Evolutionary conservation across 2,888 invertebrate species (phyloP), one percentile per base, ranked within the genome.

Genomic region (Sinohyriopsis cumingii): DNA sequence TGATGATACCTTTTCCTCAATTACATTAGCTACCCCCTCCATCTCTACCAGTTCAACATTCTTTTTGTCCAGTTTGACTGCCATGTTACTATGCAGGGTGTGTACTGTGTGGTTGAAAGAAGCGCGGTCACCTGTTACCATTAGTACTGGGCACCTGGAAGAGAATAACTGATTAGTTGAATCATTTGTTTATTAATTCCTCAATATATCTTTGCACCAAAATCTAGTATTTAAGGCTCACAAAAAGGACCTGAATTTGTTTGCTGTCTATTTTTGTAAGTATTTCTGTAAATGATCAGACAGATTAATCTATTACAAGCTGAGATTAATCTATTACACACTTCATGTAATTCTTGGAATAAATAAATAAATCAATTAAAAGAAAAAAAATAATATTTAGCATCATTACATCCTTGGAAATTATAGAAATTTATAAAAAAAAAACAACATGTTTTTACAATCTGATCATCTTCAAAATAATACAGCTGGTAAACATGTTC

Each of bases 11-110:
- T 94, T 93, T 91, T 96, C 96, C 76, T 94, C 93, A 73, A 96
- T 91, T 9, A 96, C 95, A 91, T 96, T 96, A n/a, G 95, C 95
- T 63, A 94, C 95, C 73, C 94, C 93, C 84, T 96, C 96, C 74
- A 96, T 93, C 89, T 95, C 95, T 68, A 96, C 92, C 76, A 96
- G 93, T 74, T 95, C 95, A 66, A 95, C 94, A 86, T 94, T 94
- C 84, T 94, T 94, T 89, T 95, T 95, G 88, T 95, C 95, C 66
- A 86, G 73, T 54, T 81, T 79, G 63, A 85, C 83, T 33, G 85
- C 75, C 80, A 89, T 82, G 55, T 82, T 70, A 66, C 83, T 78
- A 72, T 87, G 85, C 54, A 90, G 79, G 54, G 76, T 72, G 69
- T 95, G 94, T 63, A 96, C 95, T 73, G 95, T 95, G 73, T 93